Evolutionary conservation across 2,888 invertebrate genomes (phyloP).

Genomic region (Molorchus minor): DNA sequence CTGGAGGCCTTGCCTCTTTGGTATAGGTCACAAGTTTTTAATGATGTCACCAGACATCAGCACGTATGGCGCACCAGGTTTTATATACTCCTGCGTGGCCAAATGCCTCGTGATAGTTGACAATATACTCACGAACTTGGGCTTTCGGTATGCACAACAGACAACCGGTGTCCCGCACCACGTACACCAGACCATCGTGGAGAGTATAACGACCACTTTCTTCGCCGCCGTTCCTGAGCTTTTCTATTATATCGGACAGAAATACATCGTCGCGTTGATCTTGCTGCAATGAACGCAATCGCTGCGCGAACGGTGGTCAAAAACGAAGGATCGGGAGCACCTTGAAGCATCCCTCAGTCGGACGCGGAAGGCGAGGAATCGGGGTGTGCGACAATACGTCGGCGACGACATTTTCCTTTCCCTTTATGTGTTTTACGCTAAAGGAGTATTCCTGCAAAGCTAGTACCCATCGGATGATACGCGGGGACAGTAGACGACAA

Average conservation of each 20-base stretch:
- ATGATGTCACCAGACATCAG: slow-evolving; percentile 27
- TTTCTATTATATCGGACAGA: background rate
- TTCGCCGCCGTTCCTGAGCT: background rate
- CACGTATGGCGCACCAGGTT: slow-evolving; percentile 21
- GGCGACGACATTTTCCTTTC: slow-evolving; percentile 36
- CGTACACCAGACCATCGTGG: background rate
- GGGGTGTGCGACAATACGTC: background rate
- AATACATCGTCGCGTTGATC: too few relatives aligned
- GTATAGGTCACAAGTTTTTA: slow-evolving; percentile 16
- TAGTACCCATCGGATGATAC: slow-evolving; percentile 43
- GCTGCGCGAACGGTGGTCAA: too few relatives aligned
- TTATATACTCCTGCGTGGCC: slow-evolving; percentile 31
- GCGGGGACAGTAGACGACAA: slow-evolving; percentile 41
- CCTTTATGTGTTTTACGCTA: too few relatives aligned
- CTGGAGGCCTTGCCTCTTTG: slow-evolving; percentile 12
- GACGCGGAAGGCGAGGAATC: background rate
- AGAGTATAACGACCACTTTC: background rate
- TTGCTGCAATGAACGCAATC: too few relatives aligned
- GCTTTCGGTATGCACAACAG: slow-evolving; percentile 24
- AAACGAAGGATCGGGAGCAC: too few relatives aligned
- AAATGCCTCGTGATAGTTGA: slow-evolving; percentile 25
- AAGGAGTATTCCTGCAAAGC: slow-evolving; percentile 45
- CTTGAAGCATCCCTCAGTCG: too few relatives aligned
- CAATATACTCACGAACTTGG: slow-evolving; percentile 1
- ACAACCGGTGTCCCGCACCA: slow-evolving; percentile 24